Conservation (phyloP, 2,797 vertebrate species). For the Limosa lapponica region DNA sequence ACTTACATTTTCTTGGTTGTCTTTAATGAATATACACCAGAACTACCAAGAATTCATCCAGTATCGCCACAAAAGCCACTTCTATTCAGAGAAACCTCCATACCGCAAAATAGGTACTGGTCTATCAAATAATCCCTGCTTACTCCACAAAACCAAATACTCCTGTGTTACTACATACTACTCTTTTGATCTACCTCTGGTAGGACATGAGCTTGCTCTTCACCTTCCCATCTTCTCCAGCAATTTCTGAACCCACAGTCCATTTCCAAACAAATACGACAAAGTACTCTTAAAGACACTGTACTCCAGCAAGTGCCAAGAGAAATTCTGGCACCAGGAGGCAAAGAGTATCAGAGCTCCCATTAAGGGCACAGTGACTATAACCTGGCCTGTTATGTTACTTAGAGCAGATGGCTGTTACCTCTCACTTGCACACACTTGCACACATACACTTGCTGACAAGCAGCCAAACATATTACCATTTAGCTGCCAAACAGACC, state of each 20-base stretch:
- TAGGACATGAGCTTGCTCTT: rapidly evolving
- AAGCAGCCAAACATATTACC: background rate
- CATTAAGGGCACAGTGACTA: rapidly evolving
- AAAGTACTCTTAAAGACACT: background rate
- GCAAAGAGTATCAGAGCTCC: no score
- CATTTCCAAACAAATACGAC: background rate
- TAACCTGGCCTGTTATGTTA: background rate
- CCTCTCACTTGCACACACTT: background rate
- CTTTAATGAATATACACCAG: background rate
- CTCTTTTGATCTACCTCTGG: background rate
- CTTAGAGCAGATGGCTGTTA: background rate
- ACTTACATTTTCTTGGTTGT: background rate
- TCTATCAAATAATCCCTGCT: background rate
- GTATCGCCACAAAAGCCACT: background rate
- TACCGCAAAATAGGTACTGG: background rate
- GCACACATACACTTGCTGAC: background rate
- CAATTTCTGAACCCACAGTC: background rate
- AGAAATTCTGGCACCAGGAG: background rate
- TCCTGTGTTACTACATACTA: background rate
- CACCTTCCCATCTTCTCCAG: background rate
- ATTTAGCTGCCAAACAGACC: rapidly evolving
- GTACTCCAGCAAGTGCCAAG: background rate
- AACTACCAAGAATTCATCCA: background rate
- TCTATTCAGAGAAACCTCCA: background rate
- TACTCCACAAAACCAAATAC: background rate